Evolutionary conservation across 2,888 invertebrate genomes (phyloP).

Genomic region (Pollenia labialis): DNA sequence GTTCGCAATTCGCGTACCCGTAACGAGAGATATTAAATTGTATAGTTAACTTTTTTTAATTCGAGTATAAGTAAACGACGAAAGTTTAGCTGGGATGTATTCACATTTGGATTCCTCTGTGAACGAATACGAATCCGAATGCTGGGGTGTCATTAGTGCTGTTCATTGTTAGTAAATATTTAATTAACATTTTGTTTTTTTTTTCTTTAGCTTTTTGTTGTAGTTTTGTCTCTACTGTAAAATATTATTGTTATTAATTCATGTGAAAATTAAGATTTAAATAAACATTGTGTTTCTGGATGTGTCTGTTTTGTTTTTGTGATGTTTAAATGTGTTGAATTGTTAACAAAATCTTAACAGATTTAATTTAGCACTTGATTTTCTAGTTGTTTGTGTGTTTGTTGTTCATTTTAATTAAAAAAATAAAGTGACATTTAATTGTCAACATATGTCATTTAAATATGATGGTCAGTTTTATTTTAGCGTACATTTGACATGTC

Average conservation of each 20-base stretch:
- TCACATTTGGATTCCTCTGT: background rate
- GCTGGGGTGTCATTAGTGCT: conserved; percentile 53
- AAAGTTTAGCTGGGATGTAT: background rate
- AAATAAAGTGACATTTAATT: conserved; percentile 60
- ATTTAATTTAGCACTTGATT: conserved; percentile 60
- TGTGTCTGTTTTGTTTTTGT: conserved; percentile 20
- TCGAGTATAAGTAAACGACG: background rate
- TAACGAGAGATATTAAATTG: too few species aligned
- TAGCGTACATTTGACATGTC: conserved; percentile 28
- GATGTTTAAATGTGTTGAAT: conserved; percentile 32
- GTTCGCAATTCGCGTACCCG: too few species aligned
- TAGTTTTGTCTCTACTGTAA: conserved; percentile 26
- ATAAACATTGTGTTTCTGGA: conserved; percentile 68
- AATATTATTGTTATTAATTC: conserved; percentile 72
- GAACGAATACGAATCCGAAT: background rate
- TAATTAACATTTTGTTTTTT: conserved; percentile 69
- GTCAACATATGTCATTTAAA: conserved; percentile 64
- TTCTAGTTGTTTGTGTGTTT: conserved; percentile 18
- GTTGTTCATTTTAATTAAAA: conserved; percentile 50
- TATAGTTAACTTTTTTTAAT: too few species aligned
- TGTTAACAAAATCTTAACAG: conserved; percentile 59
- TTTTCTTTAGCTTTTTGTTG: conserved; percentile 9
- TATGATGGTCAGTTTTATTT: conserved; percentile 54
- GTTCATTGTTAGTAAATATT: conserved; percentile 73
- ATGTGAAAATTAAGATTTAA: conserved; percentile 75